Percentiles rank a stretch among this genome's conserved stretches.
Conservation (phyloP, 2,888 invertebrate genomes). For the Pyrgus malvae region DNA sequence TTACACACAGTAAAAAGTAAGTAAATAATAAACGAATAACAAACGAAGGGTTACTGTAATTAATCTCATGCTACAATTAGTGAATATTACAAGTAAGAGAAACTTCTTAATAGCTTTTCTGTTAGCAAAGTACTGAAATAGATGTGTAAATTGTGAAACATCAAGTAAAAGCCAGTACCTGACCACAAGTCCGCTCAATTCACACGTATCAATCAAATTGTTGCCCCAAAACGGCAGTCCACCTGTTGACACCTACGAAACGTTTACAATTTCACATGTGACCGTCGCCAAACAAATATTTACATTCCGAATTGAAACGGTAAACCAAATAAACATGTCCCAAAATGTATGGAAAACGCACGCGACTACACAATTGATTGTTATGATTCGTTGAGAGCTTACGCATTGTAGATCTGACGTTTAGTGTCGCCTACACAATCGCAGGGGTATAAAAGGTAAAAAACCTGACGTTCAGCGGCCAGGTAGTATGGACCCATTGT, state of each 20-base stretch:
- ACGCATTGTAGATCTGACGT: constrained; percentile 65
- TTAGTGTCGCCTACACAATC: constrained; percentile 63
- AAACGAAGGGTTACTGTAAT: too few species aligned
- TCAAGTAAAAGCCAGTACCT: not conserved
- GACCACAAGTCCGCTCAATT: constrained; percentile 35
- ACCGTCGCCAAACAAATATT: constrained; percentile 50
- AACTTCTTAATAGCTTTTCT: too few species aligned
- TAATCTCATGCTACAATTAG: too few species aligned
- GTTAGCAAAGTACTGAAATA: too few species aligned
- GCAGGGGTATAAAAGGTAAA: constrained; percentile 44
- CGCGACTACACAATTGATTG: constrained; percentile 48
- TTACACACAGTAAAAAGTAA: too few species aligned
- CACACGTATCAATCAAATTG: constrained; percentile 36
- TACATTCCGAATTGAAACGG: constrained; percentile 48
- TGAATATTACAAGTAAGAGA: too few species aligned
- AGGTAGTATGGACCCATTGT: constrained; percentile 69
- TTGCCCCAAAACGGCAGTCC: constrained; percentile 39
- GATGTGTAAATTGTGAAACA: too few species aligned
- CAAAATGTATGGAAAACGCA: constrained; percentile 52
- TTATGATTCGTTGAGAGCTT: constrained; percentile 50
- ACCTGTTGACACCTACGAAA: constrained; percentile 46
- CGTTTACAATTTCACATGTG: constrained; percentile 60
- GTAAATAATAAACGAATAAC: too few species aligned
- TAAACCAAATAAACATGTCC: constrained; percentile 32
- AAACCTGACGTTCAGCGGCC: constrained; percentile 42